Percentiles rank a stretch among this genome's conserved stretches.
phyloP scores from a whole-genome alignment of 2,888 invertebrate genomes.

The Gymnocheta viridis region DNA sequence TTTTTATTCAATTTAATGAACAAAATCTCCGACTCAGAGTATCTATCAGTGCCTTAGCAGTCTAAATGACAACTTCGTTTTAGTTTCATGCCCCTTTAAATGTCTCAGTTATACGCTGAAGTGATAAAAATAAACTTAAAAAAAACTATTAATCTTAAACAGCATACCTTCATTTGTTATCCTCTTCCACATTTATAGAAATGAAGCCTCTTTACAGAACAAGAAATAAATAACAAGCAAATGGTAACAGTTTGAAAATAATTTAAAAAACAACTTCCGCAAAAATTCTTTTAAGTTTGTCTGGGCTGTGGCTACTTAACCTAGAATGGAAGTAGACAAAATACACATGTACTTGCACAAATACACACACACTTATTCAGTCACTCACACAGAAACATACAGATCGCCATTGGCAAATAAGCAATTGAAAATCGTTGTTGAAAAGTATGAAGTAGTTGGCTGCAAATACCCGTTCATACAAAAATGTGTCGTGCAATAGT shows the following conservation, averaged over 20 bases:
- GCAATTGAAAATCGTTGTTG: slow-evolving; percentile 41
- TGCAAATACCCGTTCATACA: background rate
- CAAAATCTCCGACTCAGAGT: too few species aligned
- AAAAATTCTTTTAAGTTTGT: slow-evolving; percentile 59
- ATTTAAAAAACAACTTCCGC: slow-evolving; percentile 55
- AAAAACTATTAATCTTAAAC: too few species aligned
- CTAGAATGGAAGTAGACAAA: slow-evolving; percentile 46
- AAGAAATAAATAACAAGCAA: background rate
- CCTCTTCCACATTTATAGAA: too few species aligned
- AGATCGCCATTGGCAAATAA: slow-evolving; percentile 48
- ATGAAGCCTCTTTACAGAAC: background rate
- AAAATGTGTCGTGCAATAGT: slow-evolving; percentile 29
- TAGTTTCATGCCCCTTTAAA: too few species aligned
- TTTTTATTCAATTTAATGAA: too few species aligned
- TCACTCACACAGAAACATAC: background rate
- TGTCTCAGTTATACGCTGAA: too few species aligned
- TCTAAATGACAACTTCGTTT: too few species aligned
- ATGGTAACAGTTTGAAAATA: slow-evolving; percentile 40
- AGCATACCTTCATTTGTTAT: too few species aligned
- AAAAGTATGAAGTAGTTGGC: slow-evolving; percentile 31
- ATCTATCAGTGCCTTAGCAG: too few species aligned
- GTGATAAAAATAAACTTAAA: too few species aligned
- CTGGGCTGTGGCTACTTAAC: slow-evolving; percentile 64
- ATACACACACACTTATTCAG: background rate
- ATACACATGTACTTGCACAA: background rate